Conservation (phyloP, 2,888 invertebrate genomes). For the Halictus quadricinctus region DNA sequence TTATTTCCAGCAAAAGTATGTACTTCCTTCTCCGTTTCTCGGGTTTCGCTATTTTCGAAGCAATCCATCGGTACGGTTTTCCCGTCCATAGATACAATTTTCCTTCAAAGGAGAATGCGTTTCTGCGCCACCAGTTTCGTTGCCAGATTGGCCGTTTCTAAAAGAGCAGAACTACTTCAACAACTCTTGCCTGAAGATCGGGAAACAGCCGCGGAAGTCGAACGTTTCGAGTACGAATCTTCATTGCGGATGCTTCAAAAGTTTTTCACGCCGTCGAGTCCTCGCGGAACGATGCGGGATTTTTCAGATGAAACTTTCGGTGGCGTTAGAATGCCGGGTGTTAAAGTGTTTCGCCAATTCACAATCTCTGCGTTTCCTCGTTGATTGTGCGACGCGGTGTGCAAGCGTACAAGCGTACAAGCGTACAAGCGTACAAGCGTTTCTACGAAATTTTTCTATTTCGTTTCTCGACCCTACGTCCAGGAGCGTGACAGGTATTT, state of each 20-base stretch:
- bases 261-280: constrained; percentile 28
- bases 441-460: no score
- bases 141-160: constrained; percentile 13
- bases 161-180: constrained; percentile 26
- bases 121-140: constrained; percentile 5
- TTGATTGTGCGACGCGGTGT: neutral
- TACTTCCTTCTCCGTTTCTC: neutral
- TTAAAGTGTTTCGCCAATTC: neutral
- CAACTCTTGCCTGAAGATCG: constrained; percentile 32
- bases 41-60: constrained; percentile 6
- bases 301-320: neutral
- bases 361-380: neutral
- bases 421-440: no score
- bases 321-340: neutral
- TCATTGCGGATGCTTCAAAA: constrained; percentile 56
- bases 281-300: neutral
- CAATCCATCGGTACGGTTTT: neutral
- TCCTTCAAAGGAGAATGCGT: neutral
- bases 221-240: constrained; percentile 33
- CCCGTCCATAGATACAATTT: neutral
- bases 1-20: constrained; percentile 1
- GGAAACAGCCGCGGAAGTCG: constrained; percentile 35
- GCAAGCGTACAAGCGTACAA: no score
- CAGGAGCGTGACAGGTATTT: no score
- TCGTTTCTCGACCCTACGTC: no score